phyloP scores from a whole-genome alignment of 2,797 vertebrate species.

The Chelonia mydas region DNA sequence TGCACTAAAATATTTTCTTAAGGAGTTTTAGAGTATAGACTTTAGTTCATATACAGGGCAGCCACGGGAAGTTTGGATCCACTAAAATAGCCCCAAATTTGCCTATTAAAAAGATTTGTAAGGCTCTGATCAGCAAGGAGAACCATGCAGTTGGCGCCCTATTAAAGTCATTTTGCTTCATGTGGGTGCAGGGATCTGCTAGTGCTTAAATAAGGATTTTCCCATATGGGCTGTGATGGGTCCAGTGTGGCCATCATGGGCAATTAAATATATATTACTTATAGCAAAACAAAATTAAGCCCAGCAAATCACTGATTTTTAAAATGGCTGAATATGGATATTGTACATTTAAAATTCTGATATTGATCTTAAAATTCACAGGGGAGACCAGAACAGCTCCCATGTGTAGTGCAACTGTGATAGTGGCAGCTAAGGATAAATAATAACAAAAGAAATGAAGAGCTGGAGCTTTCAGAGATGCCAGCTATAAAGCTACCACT shows the following conservation, averaged over 20 bases:
- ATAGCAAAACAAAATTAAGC: accelerated
- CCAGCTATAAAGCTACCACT: neutral
- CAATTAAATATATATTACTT: neutral
- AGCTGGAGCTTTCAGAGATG: neutral
- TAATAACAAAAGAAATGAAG: neutral
- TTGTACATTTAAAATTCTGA: neutral
- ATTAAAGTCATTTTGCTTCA: neutral
- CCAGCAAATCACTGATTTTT: neutral
- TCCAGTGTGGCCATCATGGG: neutral
- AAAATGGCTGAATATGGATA: accelerated
- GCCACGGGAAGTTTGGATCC: neutral
- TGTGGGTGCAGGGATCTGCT: neutral
- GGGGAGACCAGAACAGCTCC: neutral
- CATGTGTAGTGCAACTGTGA: neutral
- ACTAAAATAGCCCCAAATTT: neutral
- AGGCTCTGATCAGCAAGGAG: neutral
- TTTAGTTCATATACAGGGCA: neutral
- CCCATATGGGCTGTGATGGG: neutral
- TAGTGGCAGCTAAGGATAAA: neutral
- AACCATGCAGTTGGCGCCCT: neutral
- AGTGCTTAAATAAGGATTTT: neutral
- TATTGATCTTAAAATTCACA: neutral
- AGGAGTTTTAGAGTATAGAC: neutral
- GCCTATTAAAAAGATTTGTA: accelerated
- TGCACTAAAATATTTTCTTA: neutral